Evolutionary conservation across 2,888 invertebrate species (phyloP), one percentile per base, ranked within the genome.

Genomic region (Tromatobia lineatoria): DNA sequence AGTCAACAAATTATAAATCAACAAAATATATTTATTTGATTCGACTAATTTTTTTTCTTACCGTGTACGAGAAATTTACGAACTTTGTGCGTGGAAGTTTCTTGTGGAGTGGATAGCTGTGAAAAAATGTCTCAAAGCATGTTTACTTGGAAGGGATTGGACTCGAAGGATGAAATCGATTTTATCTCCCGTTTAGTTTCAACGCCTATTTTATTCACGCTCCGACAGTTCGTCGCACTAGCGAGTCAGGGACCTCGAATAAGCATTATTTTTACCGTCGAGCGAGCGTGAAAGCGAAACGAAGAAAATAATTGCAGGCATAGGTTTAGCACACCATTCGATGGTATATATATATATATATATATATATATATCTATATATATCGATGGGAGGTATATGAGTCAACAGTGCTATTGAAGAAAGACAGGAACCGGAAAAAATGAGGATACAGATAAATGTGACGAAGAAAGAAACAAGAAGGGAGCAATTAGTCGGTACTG

Each of bases 401-500:
- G 57, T 76, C 45, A 45, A 67, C 29, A 61, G 57, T 66, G 47
- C 54, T 57, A 25, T 23, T 29, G 18, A 69, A 52, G 13, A 66
- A 20, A 66, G 50, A 57, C 71, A 67, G 23, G 64, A 71, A 61
- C 52, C 25, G 20, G 45, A 47, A 67, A 45, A 59, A 34, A 11
- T 10, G 18, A 29, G 42, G 10, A 42, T 4, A 34, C 74, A 70
- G 13, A 42, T 25, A 11, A 50, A 38, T 20, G 59, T 66, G 69
- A 74, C n/a, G 73, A 71, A 42, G 38, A 66, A 70, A 59, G 54
- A 64, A 73, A 83, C 42, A 45, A 69, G 69, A 52, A 79, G 82
- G 80, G 77, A 84, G 89, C 90, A 91, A 91, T 91, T 91, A 91
- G 90, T 90, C 88, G 69, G 73, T 54, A 50, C 50, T 61, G 20